Evolutionary conservation across 2,888 invertebrate species (phyloP).

Genomic region (Agrypnus murinus): DNA sequence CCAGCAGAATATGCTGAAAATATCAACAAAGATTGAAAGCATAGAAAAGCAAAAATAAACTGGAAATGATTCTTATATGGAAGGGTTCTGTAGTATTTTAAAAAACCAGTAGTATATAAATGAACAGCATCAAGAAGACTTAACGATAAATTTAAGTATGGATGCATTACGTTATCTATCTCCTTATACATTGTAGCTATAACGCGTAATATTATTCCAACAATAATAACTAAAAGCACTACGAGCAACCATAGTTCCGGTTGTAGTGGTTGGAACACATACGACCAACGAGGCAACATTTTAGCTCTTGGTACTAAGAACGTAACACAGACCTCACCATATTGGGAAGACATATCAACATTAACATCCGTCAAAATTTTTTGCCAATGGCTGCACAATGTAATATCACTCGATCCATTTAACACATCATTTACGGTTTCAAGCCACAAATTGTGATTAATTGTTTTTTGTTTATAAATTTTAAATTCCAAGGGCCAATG

Average conservation of each 20-base stretch:
- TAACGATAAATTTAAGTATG: conserved; percentile 20
- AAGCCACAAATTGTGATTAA: background rate
- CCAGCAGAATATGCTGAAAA: conserved; percentile 43
- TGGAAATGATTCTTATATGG: background rate
- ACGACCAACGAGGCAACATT: conserved; percentile 24
- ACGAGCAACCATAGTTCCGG: conserved; percentile 34
- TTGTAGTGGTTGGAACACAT: conserved; percentile 39
- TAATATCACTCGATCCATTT: background rate
- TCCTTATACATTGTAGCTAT: conserved; percentile 1
- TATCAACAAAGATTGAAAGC: conserved; percentile 38
- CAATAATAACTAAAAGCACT: background rate
- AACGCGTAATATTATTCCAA: background rate
- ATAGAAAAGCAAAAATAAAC: conserved; percentile 30
- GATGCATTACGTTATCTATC: conserved; percentile 11
- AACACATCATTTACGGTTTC: background rate
- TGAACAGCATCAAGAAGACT: conserved; percentile 19
- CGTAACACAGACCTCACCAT: conserved; percentile 52
- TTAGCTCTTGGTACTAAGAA: conserved; percentile 54
- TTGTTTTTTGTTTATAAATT: background rate
- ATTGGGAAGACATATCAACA: conserved; percentile 33
- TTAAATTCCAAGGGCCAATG: conserved; percentile 22
- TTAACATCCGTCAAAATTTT: background rate
- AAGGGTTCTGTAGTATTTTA: conserved; percentile 1
- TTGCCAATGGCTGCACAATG: conserved; percentile 26
- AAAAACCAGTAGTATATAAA: conserved; percentile 7